Base-by-base conservation (phyloP, 2,888 invertebrate genomes). In the Horisme vitalbata region DNA sequence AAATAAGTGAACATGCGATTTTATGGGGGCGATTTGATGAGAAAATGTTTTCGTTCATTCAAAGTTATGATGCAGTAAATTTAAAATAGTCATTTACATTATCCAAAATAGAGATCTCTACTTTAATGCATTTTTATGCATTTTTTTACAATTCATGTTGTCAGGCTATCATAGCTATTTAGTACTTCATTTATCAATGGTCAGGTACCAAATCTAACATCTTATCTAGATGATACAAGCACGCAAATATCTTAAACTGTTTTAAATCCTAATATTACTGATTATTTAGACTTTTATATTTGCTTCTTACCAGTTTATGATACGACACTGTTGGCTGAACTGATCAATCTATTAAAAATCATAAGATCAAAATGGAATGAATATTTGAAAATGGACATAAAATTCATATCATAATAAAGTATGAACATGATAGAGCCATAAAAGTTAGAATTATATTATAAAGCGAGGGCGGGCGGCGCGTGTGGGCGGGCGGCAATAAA, bases 371-470 rank as follows among this genome's bases (percentile, higher is more conserved):
- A 54, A 55, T 20, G 13, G 15, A 49, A 57, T 57, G 41, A 52
- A 57, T 57, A 59, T 57, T 57, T 55, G 39, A 52, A 55, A 55
- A 47, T 15, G 30, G 30, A 33, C 51, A 44, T 62, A 60, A 57
- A 59, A 59, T 48, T 54, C 58, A 44, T 56, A 43, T 38, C 37
- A 59, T 55, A 55, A 59, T 59, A 63, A 62, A 62, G 65, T 57
- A 56, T 45, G 47, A 57, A 60, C 56, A 59, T 62, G 59, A 73
- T 63, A 59, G 59, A 71, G 65, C 59, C 57, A 63, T 68, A 68
- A 61, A 65, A 65, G 55, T 61, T 57, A 61, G 64, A 61, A 65
- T 71, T 52, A 65, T 71, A 65, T 72, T 67, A 62, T 59, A 67
- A 64, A 58, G 47, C 51, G 47, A 48, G 58, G 54, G 52, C 44